Evolutionary conservation across 2,113 vertebrate species (phyloP).

Genomic region (Ivindomyrus marchei): DNA sequence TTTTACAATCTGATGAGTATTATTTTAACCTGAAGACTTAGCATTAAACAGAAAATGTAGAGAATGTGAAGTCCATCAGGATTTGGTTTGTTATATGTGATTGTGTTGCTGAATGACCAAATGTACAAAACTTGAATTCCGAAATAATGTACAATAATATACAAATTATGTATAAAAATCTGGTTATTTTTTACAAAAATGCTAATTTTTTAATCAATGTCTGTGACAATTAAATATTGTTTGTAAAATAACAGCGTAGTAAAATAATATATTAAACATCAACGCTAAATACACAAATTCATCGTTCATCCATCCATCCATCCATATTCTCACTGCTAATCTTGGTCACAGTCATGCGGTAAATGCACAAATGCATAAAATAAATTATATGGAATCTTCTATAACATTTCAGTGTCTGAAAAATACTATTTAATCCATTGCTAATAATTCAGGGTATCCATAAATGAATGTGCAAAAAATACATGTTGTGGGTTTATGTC

Average conservation of each 20-base stretch:
- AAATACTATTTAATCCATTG: background rate
- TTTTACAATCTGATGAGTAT: constrained; percentile 35
- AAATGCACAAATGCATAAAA: background rate
- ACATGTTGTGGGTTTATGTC: constrained; percentile 30
- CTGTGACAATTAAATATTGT: background rate
- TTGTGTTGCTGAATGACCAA: background rate
- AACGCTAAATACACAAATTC: background rate
- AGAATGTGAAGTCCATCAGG: background rate
- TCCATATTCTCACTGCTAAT: background rate
- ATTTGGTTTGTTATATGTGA: background rate
- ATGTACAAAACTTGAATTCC: background rate
- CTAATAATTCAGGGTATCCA: constrained; percentile 34
- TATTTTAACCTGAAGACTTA: background rate
- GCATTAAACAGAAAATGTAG: background rate
- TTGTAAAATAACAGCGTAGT: background rate
- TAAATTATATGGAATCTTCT: background rate
- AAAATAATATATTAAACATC: background rate
- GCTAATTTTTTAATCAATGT: background rate
- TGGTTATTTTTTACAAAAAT: background rate
- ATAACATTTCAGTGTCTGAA: background rate
- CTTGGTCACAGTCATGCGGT: background rate
- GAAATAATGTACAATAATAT: background rate
- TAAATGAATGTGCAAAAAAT: constrained; percentile 31
- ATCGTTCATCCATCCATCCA: background rate
- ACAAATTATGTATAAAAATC: background rate